phyloP scores from a whole-genome alignment of 2,888 invertebrate genomes.

The Cataglyphis albicans region DNA sequence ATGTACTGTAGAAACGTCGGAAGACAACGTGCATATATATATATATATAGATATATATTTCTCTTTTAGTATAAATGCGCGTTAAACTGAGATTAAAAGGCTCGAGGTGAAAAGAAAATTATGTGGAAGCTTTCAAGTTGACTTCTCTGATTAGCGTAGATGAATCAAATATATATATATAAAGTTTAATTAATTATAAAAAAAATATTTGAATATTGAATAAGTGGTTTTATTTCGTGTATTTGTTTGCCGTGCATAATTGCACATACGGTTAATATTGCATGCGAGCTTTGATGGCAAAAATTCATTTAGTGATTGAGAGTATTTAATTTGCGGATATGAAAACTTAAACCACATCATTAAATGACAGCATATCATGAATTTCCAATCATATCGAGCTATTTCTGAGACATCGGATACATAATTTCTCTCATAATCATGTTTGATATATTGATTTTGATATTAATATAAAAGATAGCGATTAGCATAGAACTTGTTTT shows the following conservation, averaged over 20 bases:
- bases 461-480: not conserved
- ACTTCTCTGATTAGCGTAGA: not conserved
- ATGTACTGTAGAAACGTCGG: slow-evolving; percentile 12
- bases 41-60: not conserved
- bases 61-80: slow-evolving; percentile 6
- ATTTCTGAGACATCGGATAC: not conserved
- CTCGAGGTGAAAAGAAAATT: slow-evolving; percentile 9
- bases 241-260: not conserved
- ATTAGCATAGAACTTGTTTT: not conserved
- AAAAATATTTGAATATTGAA: not conserved
- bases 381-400: not conserved
- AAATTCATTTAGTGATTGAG: slow-evolving; percentile 28
- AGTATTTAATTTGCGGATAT: not conserved
- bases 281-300: slow-evolving; percentile 54
- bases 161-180: slow-evolving; percentile 11
- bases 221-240: not conserved
- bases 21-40: not conserved
- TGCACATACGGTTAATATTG: not conserved
- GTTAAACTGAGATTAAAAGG: slow-evolving; percentile 7
- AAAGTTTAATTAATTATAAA: not conserved
- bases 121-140: slow-evolving; percentile 13
- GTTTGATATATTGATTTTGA: not conserved
- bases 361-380: not conserved
- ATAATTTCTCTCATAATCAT: not conserved
- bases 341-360: not conserved